These are phyloP conservation scores for Hemiscyllium ocellatum DNA, from an alignment of 2,113 vertebrate species.

Conservation along the genomic window DNA sequence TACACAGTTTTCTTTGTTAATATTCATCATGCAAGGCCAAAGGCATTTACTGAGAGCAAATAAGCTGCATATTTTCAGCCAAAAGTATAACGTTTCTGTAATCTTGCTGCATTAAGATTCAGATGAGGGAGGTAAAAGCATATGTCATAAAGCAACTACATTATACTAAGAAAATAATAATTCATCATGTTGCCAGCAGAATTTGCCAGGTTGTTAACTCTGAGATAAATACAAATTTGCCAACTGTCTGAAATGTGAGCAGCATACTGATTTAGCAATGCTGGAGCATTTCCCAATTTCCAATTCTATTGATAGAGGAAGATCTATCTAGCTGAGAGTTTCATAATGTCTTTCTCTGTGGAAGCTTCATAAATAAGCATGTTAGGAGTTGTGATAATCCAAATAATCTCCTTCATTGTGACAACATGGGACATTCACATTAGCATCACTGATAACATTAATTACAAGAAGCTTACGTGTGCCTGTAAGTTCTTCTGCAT, in stretches of 20 bases:
- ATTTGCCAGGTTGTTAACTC: conserved; percentile 19
- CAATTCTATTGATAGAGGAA: not conserved
- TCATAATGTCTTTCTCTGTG: not conserved
- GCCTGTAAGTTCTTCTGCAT: not conserved
- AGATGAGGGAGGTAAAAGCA: not conserved
- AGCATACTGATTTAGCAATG: not conserved
- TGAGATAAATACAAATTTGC: conserved; percentile 25
- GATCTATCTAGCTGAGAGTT: not conserved
- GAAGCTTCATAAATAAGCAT: not conserved
- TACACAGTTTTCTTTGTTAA: not conserved
- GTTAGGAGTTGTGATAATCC: not conserved
- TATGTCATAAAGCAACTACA: not conserved
- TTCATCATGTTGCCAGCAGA: not conserved
- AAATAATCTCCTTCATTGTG: not conserved
- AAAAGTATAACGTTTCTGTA: not conserved
- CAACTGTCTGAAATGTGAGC: not conserved
- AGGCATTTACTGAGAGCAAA: not conserved
- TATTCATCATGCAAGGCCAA: not conserved
- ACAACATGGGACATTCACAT: not conserved
- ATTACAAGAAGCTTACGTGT: not conserved
- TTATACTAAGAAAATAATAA: not conserved
- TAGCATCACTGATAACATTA: not conserved
- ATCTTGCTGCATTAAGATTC: not conserved
- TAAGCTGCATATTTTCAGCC: not conserved
- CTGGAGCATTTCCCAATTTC: conserved; percentile 3